A percentile compares a stretch with the other conserved stretches of the same genome.
phyloP scores from a whole-genome alignment of 2,888 invertebrate species.

The Drosophila atripex region DNA sequence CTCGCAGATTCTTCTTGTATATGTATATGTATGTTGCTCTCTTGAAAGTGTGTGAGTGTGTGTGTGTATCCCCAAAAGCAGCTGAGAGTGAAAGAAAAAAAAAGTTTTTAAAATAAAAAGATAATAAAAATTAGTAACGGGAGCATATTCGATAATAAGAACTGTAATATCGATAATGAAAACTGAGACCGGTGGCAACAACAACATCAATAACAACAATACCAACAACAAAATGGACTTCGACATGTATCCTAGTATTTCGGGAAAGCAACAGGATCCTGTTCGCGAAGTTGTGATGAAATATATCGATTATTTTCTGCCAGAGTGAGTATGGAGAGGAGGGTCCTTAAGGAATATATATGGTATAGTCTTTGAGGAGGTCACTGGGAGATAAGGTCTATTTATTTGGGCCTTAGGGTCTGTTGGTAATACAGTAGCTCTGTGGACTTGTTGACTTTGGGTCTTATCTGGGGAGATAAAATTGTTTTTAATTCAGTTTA shows the following conservation, averaged over 20 bases:
- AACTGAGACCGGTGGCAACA: slow-evolving; percentile 72
- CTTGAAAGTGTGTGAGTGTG: slow-evolving; percentile 20
- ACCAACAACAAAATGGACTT: slow-evolving; percentile 85
- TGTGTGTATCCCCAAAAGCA: slow-evolving; percentile 24
- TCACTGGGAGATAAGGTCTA: slow-evolving; percentile 12
- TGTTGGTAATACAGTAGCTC: slow-evolving; percentile 26
- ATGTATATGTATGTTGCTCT: background rate
- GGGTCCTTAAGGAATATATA: too few species aligned
- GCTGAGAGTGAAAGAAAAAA: slow-evolving; percentile 6
- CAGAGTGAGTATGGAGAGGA: slow-evolving; percentile 86
- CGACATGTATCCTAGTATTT: slow-evolving; percentile 86
- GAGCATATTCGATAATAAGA: background rate
- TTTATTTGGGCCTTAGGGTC: slow-evolving; percentile 8
- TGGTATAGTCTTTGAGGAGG: slow-evolving; percentile 4
- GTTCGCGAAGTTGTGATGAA: slow-evolving; percentile 89
- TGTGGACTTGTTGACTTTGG: slow-evolving; percentile 11
- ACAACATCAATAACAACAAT: slow-evolving; percentile 61
- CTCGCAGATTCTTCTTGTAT: slow-evolving; percentile 13
- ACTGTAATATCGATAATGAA: slow-evolving; percentile 72
- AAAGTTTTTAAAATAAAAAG: slow-evolving; percentile 2
- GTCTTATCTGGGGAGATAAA: slow-evolving; percentile 30
- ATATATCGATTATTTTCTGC: slow-evolving; percentile 89
- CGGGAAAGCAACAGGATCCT: slow-evolving; percentile 87
- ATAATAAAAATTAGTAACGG: slow-evolving; percentile 11
- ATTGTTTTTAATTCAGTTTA: slow-evolving; percentile 9